Conservation (phyloP, 2,888 invertebrate genomes). For the Habroteleia sp. region DNA sequence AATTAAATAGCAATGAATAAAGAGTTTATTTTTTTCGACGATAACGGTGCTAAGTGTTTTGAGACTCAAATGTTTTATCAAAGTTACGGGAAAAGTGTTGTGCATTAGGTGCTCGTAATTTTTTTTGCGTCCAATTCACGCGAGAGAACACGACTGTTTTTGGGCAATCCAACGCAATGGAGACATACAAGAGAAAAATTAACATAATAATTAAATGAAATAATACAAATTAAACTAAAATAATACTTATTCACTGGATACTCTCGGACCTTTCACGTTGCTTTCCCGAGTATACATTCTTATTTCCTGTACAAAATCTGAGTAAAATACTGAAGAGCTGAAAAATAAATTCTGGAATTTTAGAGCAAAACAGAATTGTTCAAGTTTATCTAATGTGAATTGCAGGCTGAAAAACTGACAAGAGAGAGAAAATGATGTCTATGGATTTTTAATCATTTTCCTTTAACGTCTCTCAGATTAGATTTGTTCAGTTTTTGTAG, state of each 20-base stretch:
- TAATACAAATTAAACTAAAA: not conserved
- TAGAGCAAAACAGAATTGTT: too few relatives aligned
- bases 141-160: conserved; percentile 69
- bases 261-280: conserved; percentile 15
- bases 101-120: conserved; percentile 70
- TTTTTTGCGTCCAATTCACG: conserved; percentile 61
- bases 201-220: not conserved
- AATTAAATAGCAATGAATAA: conserved; percentile 31
- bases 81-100: conserved; percentile 15
- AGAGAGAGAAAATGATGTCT: too few relatives aligned
- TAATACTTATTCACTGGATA: not conserved
- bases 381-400: too few relatives aligned
- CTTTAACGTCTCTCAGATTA: too few relatives aligned
- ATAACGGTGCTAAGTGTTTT: conserved; percentile 67
- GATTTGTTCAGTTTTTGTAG: too few relatives aligned
- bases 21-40: conserved; percentile 52
- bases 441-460: too few relatives aligned
- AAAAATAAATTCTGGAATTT: too few relatives aligned
- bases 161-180: conserved; percentile 74
- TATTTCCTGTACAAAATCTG: too few relatives aligned
- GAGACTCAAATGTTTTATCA: conserved; percentile 35
- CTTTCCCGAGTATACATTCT: too few relatives aligned
- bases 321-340: too few relatives aligned
- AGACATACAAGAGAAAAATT: conserved; percentile 2
- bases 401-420: too few relatives aligned